phyloP scores from a whole-genome alignment of 2,888 invertebrate genomes.

The Metellina segmentata region DNA sequence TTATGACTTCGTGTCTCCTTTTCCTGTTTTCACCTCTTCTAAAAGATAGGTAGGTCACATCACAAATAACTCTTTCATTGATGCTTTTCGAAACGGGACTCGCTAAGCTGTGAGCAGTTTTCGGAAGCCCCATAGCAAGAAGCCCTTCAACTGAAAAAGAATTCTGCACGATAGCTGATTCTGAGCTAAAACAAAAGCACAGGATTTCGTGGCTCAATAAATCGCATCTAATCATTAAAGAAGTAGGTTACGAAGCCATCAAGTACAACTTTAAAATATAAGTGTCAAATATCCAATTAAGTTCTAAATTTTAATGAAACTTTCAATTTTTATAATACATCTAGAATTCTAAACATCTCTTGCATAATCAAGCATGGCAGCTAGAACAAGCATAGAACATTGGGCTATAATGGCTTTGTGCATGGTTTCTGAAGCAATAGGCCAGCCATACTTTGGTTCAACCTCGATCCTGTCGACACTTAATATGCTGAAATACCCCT shows the following conservation, averaged over 20 bases:
- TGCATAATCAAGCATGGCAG: too few relatives aligned
- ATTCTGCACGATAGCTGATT: neutral
- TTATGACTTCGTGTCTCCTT: neutral
- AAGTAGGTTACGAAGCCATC: neutral
- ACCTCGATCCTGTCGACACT: too few relatives aligned
- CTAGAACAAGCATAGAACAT: too few relatives aligned
- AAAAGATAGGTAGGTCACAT: neutral
- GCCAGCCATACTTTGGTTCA: too few relatives aligned
- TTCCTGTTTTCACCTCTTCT: neutral
- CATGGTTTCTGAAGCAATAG: too few relatives aligned
- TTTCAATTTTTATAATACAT: neutral
- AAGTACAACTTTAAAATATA: neutral
- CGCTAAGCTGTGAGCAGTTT: slow-evolving; percentile 2
- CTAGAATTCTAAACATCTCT: neutral
- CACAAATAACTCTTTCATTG: slow-evolving; percentile 19
- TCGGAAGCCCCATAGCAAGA: slow-evolving; percentile 30
- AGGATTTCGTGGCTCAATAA: neutral
- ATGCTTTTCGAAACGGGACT: neutral
- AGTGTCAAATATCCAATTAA: neutral
- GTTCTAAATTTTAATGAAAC: neutral
- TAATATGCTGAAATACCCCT: too few relatives aligned
- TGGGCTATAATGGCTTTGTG: too few relatives aligned
- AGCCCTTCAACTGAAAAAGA: slow-evolving; percentile 22
- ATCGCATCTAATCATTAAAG: neutral
- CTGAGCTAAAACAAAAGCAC: neutral